Base-by-base conservation (phyloP, 2,888 invertebrate species). In the Saturnia pavonia region DNA sequence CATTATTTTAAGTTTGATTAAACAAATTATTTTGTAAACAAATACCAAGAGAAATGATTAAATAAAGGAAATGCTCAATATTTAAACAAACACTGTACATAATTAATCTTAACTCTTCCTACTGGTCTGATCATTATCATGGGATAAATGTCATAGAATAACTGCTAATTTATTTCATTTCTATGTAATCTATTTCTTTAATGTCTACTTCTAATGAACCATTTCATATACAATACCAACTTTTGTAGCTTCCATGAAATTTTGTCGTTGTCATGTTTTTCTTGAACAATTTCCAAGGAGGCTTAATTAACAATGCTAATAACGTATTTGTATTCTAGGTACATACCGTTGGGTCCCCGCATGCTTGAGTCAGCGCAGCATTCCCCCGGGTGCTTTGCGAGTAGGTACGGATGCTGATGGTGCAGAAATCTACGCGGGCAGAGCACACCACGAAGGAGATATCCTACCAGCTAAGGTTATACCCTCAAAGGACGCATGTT, bases 331-430 rank as follows among this genome's bases (percentile, higher is more conserved):
- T 14, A 76, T 73, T 83, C 16, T 81, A 94, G 94, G 94, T 78
- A 91, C 92, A 87, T 93, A 92, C 83, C 91, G 92, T 84, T 94
- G 94, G 94, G 93, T 94, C 69, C 92, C 92, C 48, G 94, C 92
- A 72, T 92, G 92, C 78, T 80, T 91, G 73, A 92, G 92, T 83
- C 92, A 92, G 82, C 88, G 87, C 79, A 91, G 91, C 78, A 91
- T 94, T 71, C 94, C 94, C 0, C 93, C 92, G 1, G 94, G 94
- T 8, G 94, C 94, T 1, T 82, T 94, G 72, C 85, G 91, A 63
- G 94, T 94, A 40, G 97, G 97, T 34, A 94, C 94, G 1, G 97
- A 97, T 81, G 88, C 87, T 19, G 97, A 97, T 78, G 97, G 97
- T 0, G 94, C 94, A 0, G 91, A 95, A 69, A 96, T 97, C 80